Percentiles rank a stretch among this genome's conserved stretches.
phyloP scores from a whole-genome alignment of 2,113 vertebrate species.

The Chlorocebus sabaeus region DNA sequence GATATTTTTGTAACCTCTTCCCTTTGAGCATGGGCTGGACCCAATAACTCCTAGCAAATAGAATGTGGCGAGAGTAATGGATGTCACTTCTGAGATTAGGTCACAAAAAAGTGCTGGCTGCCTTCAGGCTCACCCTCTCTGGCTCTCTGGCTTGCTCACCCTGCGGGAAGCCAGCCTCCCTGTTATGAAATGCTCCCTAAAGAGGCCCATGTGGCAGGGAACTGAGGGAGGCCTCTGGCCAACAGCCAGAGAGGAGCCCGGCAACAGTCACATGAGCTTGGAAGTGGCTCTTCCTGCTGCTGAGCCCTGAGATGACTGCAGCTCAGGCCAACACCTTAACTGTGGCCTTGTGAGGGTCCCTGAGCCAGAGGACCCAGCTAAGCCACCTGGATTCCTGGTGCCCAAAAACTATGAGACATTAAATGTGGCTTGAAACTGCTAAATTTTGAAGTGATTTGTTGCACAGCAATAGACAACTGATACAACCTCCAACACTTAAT shows the following conservation, averaged over 20 bases:
- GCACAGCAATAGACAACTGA: background rate
- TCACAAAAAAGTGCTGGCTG: background rate
- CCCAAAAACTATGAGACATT: background rate
- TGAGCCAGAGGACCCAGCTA: background rate
- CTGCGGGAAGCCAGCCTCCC: fast-evolving
- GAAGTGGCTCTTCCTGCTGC: background rate
- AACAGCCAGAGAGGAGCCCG: background rate
- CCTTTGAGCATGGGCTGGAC: background rate
- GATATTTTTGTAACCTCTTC: no score
- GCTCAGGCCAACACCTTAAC: background rate
- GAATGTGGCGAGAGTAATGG: background rate
- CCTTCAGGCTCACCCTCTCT: background rate
- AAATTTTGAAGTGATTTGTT: background rate
- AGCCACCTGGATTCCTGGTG: background rate
- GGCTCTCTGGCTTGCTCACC: background rate
- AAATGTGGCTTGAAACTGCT: background rate
- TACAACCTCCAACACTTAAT: background rate
- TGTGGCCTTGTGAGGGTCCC: background rate
- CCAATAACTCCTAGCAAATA: background rate
- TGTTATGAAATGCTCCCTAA: background rate
- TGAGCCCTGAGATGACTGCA: background rate
- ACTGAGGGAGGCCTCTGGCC: background rate
- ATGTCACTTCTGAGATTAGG: background rate
- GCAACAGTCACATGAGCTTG: background rate
- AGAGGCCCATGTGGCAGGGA: background rate